Evolutionary conservation across 2,797 vertebrate species (phyloP).

Genomic region (Glyptemys insculpta): DNA sequence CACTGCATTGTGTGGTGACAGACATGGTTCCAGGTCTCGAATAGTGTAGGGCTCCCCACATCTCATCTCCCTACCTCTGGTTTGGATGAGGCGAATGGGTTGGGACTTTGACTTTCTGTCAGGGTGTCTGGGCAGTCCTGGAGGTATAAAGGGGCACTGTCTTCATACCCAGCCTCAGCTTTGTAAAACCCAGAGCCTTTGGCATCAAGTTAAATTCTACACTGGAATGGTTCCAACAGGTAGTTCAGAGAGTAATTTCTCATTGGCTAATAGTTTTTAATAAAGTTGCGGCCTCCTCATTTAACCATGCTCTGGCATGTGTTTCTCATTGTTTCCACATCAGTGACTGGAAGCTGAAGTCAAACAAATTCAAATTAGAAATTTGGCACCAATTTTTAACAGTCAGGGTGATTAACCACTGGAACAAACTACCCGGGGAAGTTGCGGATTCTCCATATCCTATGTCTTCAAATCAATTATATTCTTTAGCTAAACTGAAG

Average conservation of each 20-base stretch:
- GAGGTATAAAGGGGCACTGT: not conserved
- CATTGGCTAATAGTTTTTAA: not conserved
- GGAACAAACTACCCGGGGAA: not conserved
- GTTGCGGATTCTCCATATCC: not conserved
- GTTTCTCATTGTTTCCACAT: not conserved
- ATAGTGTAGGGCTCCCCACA: not conserved
- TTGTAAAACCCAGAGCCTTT: not conserved
- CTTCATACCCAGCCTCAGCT: not conserved
- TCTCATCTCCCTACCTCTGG: not conserved
- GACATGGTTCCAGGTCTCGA: not conserved
- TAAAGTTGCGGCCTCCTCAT: fast-evolving
- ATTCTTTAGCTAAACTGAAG: not conserved
- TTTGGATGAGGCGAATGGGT: not conserved
- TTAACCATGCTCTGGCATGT: not conserved
- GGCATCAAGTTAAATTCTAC: fast-evolving
- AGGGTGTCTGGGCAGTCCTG: not conserved
- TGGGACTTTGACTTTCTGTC: not conserved
- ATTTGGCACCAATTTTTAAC: not conserved
- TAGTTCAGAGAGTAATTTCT: not conserved
- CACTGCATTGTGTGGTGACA: not conserved
- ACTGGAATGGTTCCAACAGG: too few relatives aligned
- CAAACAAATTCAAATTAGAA: not conserved
- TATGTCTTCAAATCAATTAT: fast-evolving
- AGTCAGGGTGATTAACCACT: not conserved
- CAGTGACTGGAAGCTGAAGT: not conserved